Conservation (phyloP, 2,113 vertebrate genomes). For the Pampusana beccarii region DNA sequence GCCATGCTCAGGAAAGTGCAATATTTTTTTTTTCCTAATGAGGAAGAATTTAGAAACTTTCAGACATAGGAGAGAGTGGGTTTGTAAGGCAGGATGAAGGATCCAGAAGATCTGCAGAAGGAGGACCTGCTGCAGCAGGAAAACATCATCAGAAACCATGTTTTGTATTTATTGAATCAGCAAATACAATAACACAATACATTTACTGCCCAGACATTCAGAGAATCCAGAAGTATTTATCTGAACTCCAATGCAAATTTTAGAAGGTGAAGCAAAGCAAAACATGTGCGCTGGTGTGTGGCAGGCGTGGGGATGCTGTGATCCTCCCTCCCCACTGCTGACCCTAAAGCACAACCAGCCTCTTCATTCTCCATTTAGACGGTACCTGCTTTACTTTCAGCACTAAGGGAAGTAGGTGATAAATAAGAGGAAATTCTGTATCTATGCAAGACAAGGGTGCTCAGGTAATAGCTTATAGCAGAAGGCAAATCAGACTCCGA, state of each 20-base stretch:
- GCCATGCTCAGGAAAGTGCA: neutral
- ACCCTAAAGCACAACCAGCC: neutral
- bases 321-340: neutral
- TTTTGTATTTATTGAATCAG: neutral
- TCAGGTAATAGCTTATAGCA: neutral
- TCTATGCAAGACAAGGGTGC: neutral
- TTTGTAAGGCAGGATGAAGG: neutral
- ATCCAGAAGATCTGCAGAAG: neutral
- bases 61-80: neutral
- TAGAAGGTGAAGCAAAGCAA: neutral
- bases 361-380: neutral
- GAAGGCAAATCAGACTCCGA: neutral
- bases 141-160: neutral
- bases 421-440: neutral
- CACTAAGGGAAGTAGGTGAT: neutral
- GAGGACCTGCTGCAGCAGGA: neutral
- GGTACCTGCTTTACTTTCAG: neutral
- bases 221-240: neutral
- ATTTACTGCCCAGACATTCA: neutral
- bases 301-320: accelerated
- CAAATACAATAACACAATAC: neutral
- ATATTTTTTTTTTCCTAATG: neutral
- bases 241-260: neutral
- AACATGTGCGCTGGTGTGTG: neutral
- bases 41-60: neutral